phyloP scores from a whole-genome alignment of 2,113 vertebrate species.

The Bettongia penicillata region DNA sequence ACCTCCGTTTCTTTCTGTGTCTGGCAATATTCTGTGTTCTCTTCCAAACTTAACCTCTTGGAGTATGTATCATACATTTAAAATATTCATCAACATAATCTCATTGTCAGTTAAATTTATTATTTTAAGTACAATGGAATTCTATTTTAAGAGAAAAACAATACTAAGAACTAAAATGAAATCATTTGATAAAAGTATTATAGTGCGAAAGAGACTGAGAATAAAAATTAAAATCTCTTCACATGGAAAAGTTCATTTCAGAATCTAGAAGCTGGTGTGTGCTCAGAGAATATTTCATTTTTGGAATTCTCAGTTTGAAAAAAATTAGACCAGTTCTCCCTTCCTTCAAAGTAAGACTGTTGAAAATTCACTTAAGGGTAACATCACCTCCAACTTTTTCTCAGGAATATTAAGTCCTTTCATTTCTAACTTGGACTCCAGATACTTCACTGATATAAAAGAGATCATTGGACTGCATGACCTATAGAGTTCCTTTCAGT shows the following conservation, averaged over 20 bases:
- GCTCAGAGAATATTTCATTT: conserved; percentile 24
- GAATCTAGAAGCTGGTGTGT: background rate
- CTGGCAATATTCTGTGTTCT: background rate
- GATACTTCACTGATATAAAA: background rate
- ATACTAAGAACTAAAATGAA: conserved; percentile 47
- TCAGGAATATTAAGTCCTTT: background rate
- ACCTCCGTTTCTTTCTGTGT: too few species aligned
- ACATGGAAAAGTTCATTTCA: conserved; percentile 56
- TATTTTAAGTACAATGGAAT: conserved; percentile 6
- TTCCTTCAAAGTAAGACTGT: background rate
- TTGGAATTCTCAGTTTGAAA: conserved; percentile 45
- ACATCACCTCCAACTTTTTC: background rate
- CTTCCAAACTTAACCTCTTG: background rate
- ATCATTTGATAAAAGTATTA: conserved; percentile 50
- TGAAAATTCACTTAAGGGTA: conserved; percentile 32
- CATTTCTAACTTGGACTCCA: background rate
- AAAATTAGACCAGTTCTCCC: conserved; percentile 34
- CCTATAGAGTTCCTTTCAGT: background rate
- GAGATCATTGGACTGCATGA: background rate
- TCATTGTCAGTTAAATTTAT: conserved; percentile 36
- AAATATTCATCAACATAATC: background rate
- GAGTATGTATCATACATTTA: background rate
- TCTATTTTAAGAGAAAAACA: conserved; percentile 45
- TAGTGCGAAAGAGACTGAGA: background rate
- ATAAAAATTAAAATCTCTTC: conserved; percentile 51